A percentile compares a stretch with the other conserved stretches of the same genome.
phyloP scores from a whole-genome alignment of 2,797 vertebrate genomes.

The Crax fasciolata region DNA sequence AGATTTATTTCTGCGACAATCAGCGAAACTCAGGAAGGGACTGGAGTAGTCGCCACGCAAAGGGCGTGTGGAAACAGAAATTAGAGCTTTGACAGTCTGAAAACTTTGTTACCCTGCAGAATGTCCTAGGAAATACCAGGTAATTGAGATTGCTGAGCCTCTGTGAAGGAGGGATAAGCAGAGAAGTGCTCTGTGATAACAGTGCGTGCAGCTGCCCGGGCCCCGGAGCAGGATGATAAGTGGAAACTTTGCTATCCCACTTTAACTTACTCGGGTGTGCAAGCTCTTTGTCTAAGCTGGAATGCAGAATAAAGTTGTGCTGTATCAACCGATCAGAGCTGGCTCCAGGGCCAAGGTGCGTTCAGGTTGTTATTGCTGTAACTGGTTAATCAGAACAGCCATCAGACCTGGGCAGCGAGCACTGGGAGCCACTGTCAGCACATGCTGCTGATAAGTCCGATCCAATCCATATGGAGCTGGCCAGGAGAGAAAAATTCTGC shows the following conservation, averaged over 20 bases:
- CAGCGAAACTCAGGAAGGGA: not conserved
- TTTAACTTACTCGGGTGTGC: not conserved
- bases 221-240: not conserved
- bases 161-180: not conserved
- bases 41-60: not conserved
- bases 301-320: conserved; percentile 42
- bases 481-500: conserved; percentile 45
- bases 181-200: not conserved
- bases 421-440: not conserved
- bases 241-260: not conserved
- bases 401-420: not conserved
- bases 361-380: conserved; percentile 22
- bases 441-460: not conserved
- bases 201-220: not conserved
- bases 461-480: conserved; percentile 51
- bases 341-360: not conserved
- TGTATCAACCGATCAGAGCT: conserved; percentile 20
- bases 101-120: not conserved
- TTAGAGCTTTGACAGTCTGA: not conserved
- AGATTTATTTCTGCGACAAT: not conserved
- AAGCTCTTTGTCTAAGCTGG: conserved; percentile 36
- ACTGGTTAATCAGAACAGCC: conserved; percentile 39
- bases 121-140: not conserved
- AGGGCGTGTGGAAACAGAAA: not conserved
- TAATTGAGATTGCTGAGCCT: conserved; percentile 2